phyloP scores from a whole-genome alignment of 2,888 invertebrate species.

The Tryphoninae sp. region DNA sequence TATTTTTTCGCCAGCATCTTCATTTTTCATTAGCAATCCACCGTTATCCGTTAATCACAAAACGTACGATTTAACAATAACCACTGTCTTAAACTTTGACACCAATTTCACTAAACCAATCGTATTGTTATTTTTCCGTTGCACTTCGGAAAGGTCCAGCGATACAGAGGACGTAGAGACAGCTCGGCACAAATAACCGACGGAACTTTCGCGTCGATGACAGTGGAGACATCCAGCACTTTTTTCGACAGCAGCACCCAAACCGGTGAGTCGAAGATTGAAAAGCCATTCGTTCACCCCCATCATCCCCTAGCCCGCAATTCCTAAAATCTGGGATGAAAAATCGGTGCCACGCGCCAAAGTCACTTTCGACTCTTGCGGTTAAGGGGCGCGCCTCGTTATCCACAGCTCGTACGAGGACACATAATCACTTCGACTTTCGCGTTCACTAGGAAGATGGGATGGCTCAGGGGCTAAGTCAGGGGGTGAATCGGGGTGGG shows the following conservation, averaged over 20 bases:
- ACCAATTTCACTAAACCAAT: too few species aligned
- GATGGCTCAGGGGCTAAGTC: background rate
- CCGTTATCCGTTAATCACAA: too few species aligned
- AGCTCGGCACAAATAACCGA: conserved; percentile 95
- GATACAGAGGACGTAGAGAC: conserved; percentile 88
- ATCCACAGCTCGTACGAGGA: background rate
- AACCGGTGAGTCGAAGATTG: conserved; percentile 87
- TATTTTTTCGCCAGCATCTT: too few species aligned
- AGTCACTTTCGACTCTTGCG: conserved; percentile 48
- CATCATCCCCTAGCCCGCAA: background rate
- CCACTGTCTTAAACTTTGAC: too few species aligned
- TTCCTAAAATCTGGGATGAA: background rate
- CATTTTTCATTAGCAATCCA: too few species aligned
- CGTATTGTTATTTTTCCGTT: background rate
- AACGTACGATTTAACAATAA: too few species aligned
- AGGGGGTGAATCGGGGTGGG: conserved; percentile 20
- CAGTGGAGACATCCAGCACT: conserved; percentile 95
- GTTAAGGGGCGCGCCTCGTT: conserved; percentile 35
- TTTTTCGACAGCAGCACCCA: conserved; percentile 96
- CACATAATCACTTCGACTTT: conserved; percentile 7
- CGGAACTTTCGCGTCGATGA: conserved; percentile 95
- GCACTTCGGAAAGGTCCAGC: conserved; percentile 74
- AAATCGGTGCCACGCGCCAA: background rate
- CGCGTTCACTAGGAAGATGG: background rate
- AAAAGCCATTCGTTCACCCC: background rate